phyloP scores from a whole-genome alignment of 1,140 invertebrate genomes.

The Lethrus apterus region DNA sequence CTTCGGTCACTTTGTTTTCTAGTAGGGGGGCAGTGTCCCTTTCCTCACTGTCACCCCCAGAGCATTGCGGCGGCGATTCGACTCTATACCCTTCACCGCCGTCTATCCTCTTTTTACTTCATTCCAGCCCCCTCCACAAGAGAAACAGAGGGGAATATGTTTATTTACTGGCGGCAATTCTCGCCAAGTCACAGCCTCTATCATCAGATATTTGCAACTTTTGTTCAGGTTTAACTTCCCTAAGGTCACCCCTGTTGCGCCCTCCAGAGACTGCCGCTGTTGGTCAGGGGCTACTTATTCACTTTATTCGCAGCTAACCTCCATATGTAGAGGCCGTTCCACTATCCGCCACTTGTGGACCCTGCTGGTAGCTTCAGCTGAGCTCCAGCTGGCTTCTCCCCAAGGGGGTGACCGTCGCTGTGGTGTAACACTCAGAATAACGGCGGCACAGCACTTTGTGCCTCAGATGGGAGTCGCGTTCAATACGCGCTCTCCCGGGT shows the following conservation, averaged over 20 bases:
- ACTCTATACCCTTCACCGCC: constrained; percentile 1
- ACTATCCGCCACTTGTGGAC: constrained; percentile 6
- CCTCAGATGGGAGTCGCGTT: no score
- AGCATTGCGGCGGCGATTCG: not conserved
- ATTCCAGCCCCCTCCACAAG: not conserved
- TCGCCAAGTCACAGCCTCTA: not conserved
- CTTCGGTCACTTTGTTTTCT: not conserved
- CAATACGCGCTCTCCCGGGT: no score
- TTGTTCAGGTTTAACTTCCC: constrained; percentile 6
- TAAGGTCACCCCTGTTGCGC: constrained; percentile 6
- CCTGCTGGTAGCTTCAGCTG: constrained; percentile 6
- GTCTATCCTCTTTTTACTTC: not conserved
- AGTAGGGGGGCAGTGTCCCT: not conserved
- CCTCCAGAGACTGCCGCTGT: not conserved
- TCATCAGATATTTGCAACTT: not conserved
- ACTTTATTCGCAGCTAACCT: constrained; percentile 6
- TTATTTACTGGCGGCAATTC: constrained; percentile 6
- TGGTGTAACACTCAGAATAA: no score
- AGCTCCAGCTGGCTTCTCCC: no score
- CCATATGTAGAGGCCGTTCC: constrained; percentile 5
- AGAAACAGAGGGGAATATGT: constrained; percentile 5
- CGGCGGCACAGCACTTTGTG: no score
- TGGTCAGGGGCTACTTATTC: constrained; percentile 7
- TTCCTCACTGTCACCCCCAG: not conserved
- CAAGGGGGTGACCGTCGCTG: no score